A percentile compares a stretch with the other conserved stretches of the same genome.
Evolutionary conservation across 2,888 invertebrate genomes (phyloP).

Genomic region (Drosophila leonis): DNA sequence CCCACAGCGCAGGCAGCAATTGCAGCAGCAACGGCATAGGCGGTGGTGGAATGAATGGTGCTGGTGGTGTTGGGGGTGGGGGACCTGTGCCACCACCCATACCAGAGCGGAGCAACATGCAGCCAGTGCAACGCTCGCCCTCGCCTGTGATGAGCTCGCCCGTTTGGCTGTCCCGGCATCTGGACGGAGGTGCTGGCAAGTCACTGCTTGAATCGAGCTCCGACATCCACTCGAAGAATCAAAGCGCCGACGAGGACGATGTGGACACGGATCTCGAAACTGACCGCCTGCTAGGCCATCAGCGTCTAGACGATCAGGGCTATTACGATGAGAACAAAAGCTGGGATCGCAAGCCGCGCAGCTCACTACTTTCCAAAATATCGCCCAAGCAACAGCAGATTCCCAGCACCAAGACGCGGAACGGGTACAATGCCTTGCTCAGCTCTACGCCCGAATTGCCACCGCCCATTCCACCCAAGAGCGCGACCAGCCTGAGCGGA

Average conservation of each 20-base stretch:
- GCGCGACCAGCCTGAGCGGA: conserved; percentile 34
- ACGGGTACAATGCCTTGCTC: conserved; percentile 85
- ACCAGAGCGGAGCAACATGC: conserved; percentile 79
- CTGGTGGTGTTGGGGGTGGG: not conserved
- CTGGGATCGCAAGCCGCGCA: conserved; percentile 84
- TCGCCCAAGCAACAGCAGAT: conserved; percentile 84
- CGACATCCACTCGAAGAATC: conserved; percentile 88
- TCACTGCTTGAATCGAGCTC: conserved; percentile 77
- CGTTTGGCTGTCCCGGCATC: conserved; percentile 90
- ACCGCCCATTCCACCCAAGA: conserved; percentile 84
- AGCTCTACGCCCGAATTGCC: conserved; percentile 84
- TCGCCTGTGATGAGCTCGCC: conserved; percentile 87
- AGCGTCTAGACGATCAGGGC: conserved; percentile 96
- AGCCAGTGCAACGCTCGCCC: conserved; percentile 71
- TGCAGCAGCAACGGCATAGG: conserved; percentile 53
- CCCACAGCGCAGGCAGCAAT: conserved; percentile 53
- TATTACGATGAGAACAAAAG: conserved; percentile 93
- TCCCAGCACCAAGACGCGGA: conserved; percentile 83
- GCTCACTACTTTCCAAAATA: conserved; percentile 84
- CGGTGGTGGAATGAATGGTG: conserved; percentile 30
- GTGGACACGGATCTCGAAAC: conserved; percentile 99
- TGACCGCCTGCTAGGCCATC: conserved; percentile 97
- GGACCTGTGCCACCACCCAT: conserved; percentile 78
- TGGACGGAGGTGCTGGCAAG: conserved; percentile 76
- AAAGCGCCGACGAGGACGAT: conserved; percentile 91